A percentile compares a stretch with the other conserved stretches of the same genome.
Conservation (phyloP, 2,888 invertebrate species). For the Asteroscopus sphinx region DNA sequence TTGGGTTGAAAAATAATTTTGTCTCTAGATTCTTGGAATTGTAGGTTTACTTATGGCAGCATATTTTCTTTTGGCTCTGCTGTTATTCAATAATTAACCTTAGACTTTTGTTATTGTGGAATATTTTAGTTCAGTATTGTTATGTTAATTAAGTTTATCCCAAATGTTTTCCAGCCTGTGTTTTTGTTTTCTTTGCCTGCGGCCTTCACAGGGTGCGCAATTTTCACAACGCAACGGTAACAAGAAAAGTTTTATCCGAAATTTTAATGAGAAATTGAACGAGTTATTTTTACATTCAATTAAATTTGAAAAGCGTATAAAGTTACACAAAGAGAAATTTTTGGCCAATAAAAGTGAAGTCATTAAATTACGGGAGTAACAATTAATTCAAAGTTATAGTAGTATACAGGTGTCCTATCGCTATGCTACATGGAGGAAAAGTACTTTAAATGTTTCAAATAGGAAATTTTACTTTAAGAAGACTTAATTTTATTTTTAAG, state of each 20-base stretch:
- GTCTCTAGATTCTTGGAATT: no score
- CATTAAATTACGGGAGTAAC: neutral
- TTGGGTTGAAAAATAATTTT: neutral
- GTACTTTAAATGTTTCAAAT: no score
- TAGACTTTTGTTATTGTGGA: no score
- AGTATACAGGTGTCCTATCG: no score
- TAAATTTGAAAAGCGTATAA: conserved; percentile 1
- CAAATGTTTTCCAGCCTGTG: neutral
- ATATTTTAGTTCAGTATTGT: no score
- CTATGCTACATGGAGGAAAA: no score
- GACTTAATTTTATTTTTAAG: no score
- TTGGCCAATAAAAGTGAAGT: neutral
- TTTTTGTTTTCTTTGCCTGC: conserved; percentile 5
- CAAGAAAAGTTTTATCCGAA: conserved; percentile 10
- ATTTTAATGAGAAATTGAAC: conserved; percentile 11
- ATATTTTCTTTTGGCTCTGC: no score
- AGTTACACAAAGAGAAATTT: conserved; percentile 1
- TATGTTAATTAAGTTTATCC: neutral
- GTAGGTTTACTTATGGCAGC: no score
- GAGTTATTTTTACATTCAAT: conserved; percentile 4
- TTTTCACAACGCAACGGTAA: neutral
- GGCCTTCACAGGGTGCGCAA: neutral
- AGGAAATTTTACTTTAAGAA: no score
- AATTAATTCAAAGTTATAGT: neutral
- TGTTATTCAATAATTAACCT: no score